Conservation (phyloP, 2,888 invertebrate genomes). For the Agrotis segetum region DNA sequence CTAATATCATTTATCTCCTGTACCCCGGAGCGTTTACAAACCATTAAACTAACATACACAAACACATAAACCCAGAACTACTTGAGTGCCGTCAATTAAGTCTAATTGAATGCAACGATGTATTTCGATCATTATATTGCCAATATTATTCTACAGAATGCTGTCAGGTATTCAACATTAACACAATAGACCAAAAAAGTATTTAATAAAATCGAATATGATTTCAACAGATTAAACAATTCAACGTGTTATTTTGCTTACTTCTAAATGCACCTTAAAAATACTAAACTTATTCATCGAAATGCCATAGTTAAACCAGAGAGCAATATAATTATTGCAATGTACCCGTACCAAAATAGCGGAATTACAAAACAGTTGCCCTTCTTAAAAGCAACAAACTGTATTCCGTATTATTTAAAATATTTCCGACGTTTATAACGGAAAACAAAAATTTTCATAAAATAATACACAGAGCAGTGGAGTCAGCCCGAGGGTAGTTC, state of each 20-base stretch:
- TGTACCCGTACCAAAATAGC: neutral
- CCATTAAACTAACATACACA: too few relatives aligned
- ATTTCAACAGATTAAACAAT: neutral
- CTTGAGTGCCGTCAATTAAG: too few relatives aligned
- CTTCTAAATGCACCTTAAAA: neutral
- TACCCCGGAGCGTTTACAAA: too few relatives aligned
- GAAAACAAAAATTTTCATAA: constrained; percentile 73
- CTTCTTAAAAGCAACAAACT: constrained; percentile 58
- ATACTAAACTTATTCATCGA: neutral
- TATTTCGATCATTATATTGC: too few relatives aligned
- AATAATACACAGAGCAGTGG: constrained; percentile 63
- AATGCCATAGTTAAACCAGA: neutral
- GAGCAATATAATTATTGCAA: neutral
- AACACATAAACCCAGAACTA: too few relatives aligned
- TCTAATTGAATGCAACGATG: too few relatives aligned
- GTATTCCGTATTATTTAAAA: constrained; percentile 67
- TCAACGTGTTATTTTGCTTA: neutral
- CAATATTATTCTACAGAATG: too few relatives aligned
- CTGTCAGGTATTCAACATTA: too few relatives aligned
- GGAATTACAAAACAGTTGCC: constrained; percentile 45
- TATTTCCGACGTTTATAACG: constrained; percentile 65
- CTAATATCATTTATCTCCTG: too few relatives aligned
- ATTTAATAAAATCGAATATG: neutral
- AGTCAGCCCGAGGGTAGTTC: constrained; percentile 64
- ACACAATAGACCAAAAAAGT: neutral